These are phyloP conservation scores for Drosophila santomea DNA, from an alignment of 1,140 invertebrate species.

Conservation along the genomic window DNA sequence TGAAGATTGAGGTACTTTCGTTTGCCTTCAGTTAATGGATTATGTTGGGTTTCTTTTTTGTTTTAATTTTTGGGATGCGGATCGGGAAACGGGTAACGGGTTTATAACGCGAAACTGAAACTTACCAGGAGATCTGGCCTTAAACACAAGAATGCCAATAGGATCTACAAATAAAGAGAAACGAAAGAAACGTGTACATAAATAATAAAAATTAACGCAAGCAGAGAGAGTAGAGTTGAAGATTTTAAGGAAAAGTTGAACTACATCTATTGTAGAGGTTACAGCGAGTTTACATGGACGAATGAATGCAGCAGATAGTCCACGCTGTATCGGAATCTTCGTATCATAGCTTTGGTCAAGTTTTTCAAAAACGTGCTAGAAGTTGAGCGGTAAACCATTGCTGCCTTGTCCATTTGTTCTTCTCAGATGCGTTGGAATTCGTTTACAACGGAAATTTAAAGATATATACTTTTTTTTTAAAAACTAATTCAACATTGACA, in stretches of 20 bases:
- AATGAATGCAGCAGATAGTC: slow-evolving; percentile 51
- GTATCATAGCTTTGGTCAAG: slow-evolving; percentile 39
- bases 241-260: not conserved
- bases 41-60: slow-evolving; percentile 1
- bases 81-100: slow-evolving; percentile 39
- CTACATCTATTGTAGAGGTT: not conserved
- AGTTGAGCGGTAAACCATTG: slow-evolving; percentile 30
- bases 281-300: slow-evolving; percentile 49
- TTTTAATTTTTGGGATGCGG: slow-evolving; percentile 10
- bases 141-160: slow-evolving; percentile 90
- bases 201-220: slow-evolving; percentile 78
- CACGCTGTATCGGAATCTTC: slow-evolving; percentile 45
- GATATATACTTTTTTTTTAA: slow-evolving; percentile 33
- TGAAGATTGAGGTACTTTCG: slow-evolving; percentile 15
- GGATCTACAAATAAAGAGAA: slow-evolving; percentile 87
- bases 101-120: slow-evolving; percentile 78
- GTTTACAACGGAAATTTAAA: slow-evolving; percentile 51
- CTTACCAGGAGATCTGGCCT: slow-evolving; percentile 89
- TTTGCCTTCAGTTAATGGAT: slow-evolving; percentile 15
- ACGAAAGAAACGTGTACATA: slow-evolving; percentile 79
- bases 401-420: slow-evolving; percentile 14
- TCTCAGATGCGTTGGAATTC: slow-evolving; percentile 30
- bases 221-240: slow-evolving; percentile 12
- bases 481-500: slow-evolving; percentile 41
- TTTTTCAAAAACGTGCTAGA: slow-evolving; percentile 30